A percentile compares a stretch with the other conserved stretches of the same genome.
phyloP scores from a whole-genome alignment of 92 coral and sea anemone genomes.

The Epizoanthus scotinus region DNA sequence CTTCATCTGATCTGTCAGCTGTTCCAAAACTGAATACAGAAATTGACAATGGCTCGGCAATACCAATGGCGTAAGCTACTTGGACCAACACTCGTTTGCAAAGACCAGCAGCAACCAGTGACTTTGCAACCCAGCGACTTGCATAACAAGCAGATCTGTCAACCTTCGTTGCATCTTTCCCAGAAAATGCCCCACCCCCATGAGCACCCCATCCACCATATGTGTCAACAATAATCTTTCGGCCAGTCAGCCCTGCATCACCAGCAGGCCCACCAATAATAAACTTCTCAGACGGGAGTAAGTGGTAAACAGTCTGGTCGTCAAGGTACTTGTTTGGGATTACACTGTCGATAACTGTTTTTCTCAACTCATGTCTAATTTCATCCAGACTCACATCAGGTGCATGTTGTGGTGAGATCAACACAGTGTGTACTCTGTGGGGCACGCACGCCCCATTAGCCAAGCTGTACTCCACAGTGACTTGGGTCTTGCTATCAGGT shows the following conservation, averaged over 20 bases:
- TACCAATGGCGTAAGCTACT: conserved; percentile 86
- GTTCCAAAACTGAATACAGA: conserved; percentile 88
- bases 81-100: conserved; percentile 78
- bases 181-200: conserved; percentile 93
- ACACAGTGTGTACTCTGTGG: conserved; percentile 71
- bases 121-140: conserved; percentile 89
- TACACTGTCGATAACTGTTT: conserved; percentile 57
- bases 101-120: conserved; percentile 86
- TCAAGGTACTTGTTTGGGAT: conserved; percentile 82
- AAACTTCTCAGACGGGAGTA: conserved; percentile 76
- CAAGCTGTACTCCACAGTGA: conserved; percentile 76
- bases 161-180: conserved; percentile 87
- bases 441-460: conserved; percentile 81
- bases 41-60: conserved; percentile 78
- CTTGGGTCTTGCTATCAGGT: conserved; percentile 89
- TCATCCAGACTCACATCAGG: conserved; percentile 65
- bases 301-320: conserved; percentile 73
- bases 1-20: conserved; percentile 70
- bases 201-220: conserved; percentile 98
- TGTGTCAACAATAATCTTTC: conserved; percentile 90
- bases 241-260: conserved; percentile 89
- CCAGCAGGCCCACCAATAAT: conserved; percentile 75
- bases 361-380: conserved; percentile 66
- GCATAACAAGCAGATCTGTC: conserved; percentile 94
- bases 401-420: conserved; percentile 73